Base-by-base conservation (phyloP, 2,113 vertebrate species). In the Ceratotherium simum region DNA sequence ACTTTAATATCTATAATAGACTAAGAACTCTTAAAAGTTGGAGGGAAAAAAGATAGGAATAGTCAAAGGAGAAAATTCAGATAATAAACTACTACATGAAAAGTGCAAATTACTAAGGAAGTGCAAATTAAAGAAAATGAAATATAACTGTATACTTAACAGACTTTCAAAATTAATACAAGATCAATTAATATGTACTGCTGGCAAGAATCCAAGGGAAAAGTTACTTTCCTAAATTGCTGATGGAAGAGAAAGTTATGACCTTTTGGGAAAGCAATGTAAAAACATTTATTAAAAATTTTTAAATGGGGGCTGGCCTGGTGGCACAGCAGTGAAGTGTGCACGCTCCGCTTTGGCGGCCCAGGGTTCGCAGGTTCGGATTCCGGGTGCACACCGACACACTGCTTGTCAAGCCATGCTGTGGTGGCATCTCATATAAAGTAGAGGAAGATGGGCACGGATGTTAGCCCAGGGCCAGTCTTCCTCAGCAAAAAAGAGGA, bases 91-190 rank as follows among this genome's bases (percentile, higher is more conserved):
- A 73, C 17, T 20, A 72, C 23, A 36, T 65, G 39, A 46, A 86
- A 92, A 93, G 6, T 67, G 7, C 7, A 58, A 20, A 76, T 90
- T 70, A 78, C 76, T 92, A 65, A 82, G 31, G 33, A 80, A 84
- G 23, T 48, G 18, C 8, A 86, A 51, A 39, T 88, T 67, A 89
- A 95, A 85, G 48, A 87, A 62, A 92, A 73, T 78, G 8, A 81
- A 80, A 56, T 84, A 17, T 20, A 82, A 58, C 27, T n/a, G 13
- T 67, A 56, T 84, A 90, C 23, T 92, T 89, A 51, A 58, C 20
- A 87, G 16, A 85, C 70, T 80, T 96, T 51, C 39, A 93, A 60
- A 96, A 62, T 86, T 60, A 81, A 81, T 93, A 20, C 10, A 73
- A 80, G 87, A 65, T 75, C 48, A 65, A 0, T 83, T 33, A 78